Base-by-base conservation (phyloP, 1,140 invertebrate species). In the Trachymyrmex septentrionalis region DNA sequence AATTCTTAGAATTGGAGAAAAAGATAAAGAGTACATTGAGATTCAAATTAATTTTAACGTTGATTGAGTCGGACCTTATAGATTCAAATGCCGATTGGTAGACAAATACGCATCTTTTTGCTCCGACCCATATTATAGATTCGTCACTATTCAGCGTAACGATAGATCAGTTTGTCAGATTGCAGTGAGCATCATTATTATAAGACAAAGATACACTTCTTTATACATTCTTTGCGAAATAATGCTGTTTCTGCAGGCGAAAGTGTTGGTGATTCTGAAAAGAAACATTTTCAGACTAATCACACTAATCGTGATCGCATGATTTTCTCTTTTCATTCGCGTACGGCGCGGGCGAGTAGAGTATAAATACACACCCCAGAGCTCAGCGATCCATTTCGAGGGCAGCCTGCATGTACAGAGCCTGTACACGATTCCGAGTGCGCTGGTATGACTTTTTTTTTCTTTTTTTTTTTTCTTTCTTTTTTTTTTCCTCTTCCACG, bases 351-450 rank as follows among this genome's bases (percentile, higher is more conserved):
- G 19, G 5, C 10, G 16, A 27, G 63, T 34, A 21, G 12, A n/a
- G 9, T 57, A 3, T 21, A 38, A 38, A 38, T 38, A 38, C 34
- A 5, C 30, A 66, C 10, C 34, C n/a, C 34, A 14, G 44, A 30
- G 19, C 19, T 34, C 1, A 24, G 27, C 27, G 76, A 78, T 38
- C 44, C 44, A 27, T 50, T 78, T 78, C 38, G 34, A 53, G 44
- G 63, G 66, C 84, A 89, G 67, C 72, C 72, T 80, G n/a, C n/a
- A n/a, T n/a, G 78, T 64, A 44, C 38, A 44, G 0, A 44, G 0
- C 38, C 9, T 44, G 75, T 50, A 12, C 67, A 76, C 64, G 69
- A 82, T 88, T 87, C 34, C 73, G 61, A 75, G 63, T 80, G 61
- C 63, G 81, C 55, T 48, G 73, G 59, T 63, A 85, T 82, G 84